A percentile compares a stretch with the other conserved stretches of the same genome.
These are phyloP conservation scores for Triplophysa bombifrons DNA, from an alignment of 2,797 vertebrate species.

Conservation along the genomic window DNA sequence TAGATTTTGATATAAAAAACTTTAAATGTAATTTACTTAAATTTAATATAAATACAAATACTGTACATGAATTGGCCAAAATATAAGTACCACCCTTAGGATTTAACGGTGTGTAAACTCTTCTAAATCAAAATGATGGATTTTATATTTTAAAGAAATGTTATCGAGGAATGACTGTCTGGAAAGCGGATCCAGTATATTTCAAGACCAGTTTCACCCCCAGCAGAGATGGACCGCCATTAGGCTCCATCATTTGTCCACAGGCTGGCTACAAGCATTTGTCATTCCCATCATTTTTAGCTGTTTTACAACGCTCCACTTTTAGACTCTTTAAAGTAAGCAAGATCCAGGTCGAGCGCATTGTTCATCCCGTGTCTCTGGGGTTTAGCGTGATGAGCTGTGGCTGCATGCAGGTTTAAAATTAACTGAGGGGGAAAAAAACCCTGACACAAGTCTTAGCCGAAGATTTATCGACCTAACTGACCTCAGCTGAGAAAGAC, in stretches of 20 bases:
- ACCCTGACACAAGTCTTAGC: slow-evolving; percentile 7
- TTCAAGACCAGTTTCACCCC: slow-evolving; percentile 21
- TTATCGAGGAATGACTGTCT: not conserved
- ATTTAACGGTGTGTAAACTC: too few relatives aligned
- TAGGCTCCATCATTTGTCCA: slow-evolving; percentile 15
- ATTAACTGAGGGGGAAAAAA: slow-evolving; percentile 33
- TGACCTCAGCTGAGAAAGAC: slow-evolving; percentile 31
- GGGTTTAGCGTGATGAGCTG: slow-evolving; percentile 45
- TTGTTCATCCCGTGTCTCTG: slow-evolving; percentile 56
- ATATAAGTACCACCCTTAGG: not conserved
- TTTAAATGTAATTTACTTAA: too few relatives aligned
- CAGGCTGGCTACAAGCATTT: slow-evolving; percentile 19
- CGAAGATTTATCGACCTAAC: slow-evolving; percentile 25
- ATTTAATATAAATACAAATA: too few relatives aligned
- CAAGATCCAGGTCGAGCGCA: slow-evolving; percentile 17
- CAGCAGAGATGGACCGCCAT: slow-evolving; percentile 1
- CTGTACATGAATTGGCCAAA: too few relatives aligned
- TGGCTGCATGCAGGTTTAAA: slow-evolving; percentile 39
- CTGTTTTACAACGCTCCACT: slow-evolving; percentile 4
- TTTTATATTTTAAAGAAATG: too few relatives aligned
- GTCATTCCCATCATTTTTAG: slow-evolving; percentile 15
- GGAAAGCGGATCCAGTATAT: slow-evolving; percentile 4
- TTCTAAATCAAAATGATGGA: too few relatives aligned
- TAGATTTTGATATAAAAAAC: too few relatives aligned
- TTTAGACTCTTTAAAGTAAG: slow-evolving; percentile 11